A percentile compares a stretch with the other conserved stretches of the same genome.
Conservation (phyloP, 2,888 invertebrate species). For the Drosophila trichaetosa region DNA sequence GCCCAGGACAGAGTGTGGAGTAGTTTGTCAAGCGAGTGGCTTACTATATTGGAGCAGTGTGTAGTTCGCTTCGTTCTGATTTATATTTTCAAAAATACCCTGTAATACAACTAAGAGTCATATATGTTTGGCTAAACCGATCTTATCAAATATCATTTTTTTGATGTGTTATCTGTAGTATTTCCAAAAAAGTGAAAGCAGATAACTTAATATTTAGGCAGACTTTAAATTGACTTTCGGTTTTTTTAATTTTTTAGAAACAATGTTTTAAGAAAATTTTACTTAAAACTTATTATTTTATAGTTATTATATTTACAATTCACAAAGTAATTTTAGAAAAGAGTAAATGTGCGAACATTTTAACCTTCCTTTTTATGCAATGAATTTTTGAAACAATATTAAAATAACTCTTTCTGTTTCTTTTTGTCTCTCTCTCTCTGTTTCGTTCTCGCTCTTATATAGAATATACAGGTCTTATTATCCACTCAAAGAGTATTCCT, state of each 20-base stretch:
- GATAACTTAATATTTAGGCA: not conserved
- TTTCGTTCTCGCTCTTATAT: constrained; percentile 16
- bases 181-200: not conserved
- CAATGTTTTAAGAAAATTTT: not conserved
- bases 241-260: not conserved
- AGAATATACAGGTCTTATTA: not conserved
- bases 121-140: fast-evolving
- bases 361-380: fast-evolving
- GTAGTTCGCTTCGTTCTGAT: constrained; percentile 2
- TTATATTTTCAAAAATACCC: constrained; percentile 40
- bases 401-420: not conserved
- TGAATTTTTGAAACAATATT: not conserved
- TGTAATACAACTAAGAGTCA: not conserved
- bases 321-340: not conserved
- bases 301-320: not conserved
- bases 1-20: constrained; percentile 24
- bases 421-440: not conserved
- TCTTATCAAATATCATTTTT: not conserved
- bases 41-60: not conserved
- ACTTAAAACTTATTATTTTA: not conserved
- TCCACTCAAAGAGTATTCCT: not conserved
- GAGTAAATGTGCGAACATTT: not conserved
- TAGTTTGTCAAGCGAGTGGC: constrained; percentile 69
- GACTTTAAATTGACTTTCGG: not conserved
- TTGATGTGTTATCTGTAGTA: not conserved